Evolutionary conservation across 2,797 vertebrate species (phyloP), one percentile per base, ranked within the genome.

Genomic region (Oreochromis mossambicus): DNA sequence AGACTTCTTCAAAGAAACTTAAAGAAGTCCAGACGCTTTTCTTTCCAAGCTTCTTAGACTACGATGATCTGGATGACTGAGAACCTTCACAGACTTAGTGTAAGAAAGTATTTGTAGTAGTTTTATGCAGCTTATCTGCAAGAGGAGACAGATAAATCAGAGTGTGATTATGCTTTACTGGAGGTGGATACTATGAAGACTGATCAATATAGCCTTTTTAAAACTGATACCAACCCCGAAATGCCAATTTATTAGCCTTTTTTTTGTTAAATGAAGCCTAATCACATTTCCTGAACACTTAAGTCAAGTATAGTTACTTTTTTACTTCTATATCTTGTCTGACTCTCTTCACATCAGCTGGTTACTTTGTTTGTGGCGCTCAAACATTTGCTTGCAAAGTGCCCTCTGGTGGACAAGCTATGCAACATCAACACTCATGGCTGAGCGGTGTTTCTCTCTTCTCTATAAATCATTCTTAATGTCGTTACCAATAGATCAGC

Each of bases 141-240:
- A 12, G 9, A 80, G 50, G 41, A 83, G 81, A 56, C 55, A 80
- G 12, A 38, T 8, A 87, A 91, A 88, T 86, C 77, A 68, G 66
- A 58, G 6, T 14, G 81, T 84, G 76, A 76, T 84, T 79, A 83
- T 73, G 63, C 24, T 32, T 43, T 1, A 55, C 75, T 86, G 50
- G 41, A 80, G 79, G 75, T 82, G 38, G 41, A 24, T 19, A 26
- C 32, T 66, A 24, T 10, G 5, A 50, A 17, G 34, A 80, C 61
- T 21, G 19, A 63, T 38, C 19, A 38, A 8, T 66, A 13, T 38
- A 38, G 8, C n/a, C 38, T 66, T 38, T 61, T 66, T 38, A n/a
- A 66, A 66, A 66, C 15, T 61, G 56, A 61, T 7, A 34, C 15
- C 3, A n/a, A 36, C 32, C 17, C 29, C 11, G 10, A 63, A 36